Conservation (phyloP, 2,888 invertebrate genomes). For the Nomada hirtipes region DNA sequence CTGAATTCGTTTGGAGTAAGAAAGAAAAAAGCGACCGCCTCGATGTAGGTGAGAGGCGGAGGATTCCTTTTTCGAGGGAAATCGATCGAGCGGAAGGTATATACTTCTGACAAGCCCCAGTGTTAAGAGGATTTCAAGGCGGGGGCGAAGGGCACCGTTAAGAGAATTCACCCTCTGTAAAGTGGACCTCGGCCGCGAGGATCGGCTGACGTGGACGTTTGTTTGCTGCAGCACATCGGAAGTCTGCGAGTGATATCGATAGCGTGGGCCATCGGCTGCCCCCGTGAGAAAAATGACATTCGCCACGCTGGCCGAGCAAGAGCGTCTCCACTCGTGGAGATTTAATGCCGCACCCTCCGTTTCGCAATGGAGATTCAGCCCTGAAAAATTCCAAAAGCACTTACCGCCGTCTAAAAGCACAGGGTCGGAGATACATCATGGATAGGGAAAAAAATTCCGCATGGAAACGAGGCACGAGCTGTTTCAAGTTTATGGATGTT, state of each 20-base stretch:
- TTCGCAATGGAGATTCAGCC: conserved; percentile 22
- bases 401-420: background rate
- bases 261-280: conserved; percentile 8
- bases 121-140: conserved; percentile 48
- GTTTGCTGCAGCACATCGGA: conserved; percentile 32
- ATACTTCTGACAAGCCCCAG: conserved; percentile 9
- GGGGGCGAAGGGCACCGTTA: conserved; percentile 30
- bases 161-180: conserved; percentile 64
- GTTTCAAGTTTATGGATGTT: background rate
- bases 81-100: conserved; percentile 41
- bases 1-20: background rate
- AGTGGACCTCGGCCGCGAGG: conserved; percentile 48
- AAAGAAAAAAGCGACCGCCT: background rate
- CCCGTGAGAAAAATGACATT: conserved; percentile 62
- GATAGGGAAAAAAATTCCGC: conserved; percentile 15
- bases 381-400: conserved; percentile 45
- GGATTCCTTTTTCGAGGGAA: conserved; percentile 8
- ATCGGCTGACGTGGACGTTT: conserved; percentile 42
- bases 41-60: conserved; percentile 18
- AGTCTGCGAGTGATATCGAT: conserved; percentile 55
- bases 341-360: conserved; percentile 40
- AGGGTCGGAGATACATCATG: conserved; percentile 32
- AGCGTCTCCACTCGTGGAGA: conserved; percentile 40
- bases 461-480: background rate
- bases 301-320: conserved; percentile 21